phyloP scores from a whole-genome alignment of 2,113 vertebrate species.

The Nannobrachium achirus region DNA sequence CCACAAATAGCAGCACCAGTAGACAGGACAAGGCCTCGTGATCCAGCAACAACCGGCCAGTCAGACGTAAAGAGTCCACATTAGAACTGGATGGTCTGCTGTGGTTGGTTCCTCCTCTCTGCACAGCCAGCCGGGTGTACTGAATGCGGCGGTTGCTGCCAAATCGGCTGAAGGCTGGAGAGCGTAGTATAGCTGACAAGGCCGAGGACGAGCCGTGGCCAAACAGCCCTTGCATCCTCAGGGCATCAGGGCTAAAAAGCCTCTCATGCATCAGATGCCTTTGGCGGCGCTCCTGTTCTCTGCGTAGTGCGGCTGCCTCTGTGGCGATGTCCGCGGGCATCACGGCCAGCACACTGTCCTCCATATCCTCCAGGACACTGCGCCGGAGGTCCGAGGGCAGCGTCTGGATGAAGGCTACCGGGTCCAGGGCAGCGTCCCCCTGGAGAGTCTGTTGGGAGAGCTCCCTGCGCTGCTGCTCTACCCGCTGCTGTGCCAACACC shows the following conservation, averaged over 20 bases:
- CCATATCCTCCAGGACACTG: constrained; percentile 93
- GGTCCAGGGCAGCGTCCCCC: constrained; percentile 90
- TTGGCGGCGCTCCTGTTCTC: constrained; percentile 92
- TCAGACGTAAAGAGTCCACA: constrained; percentile 89
- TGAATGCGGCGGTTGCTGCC: constrained; percentile 93
- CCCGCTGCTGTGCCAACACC: constrained; percentile 94
- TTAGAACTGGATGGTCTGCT: constrained; percentile 90
- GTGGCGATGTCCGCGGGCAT: constrained; percentile 95
- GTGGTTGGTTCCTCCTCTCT: constrained; percentile 89
- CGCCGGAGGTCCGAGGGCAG: constrained; percentile 90
- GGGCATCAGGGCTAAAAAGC: constrained; percentile 90
- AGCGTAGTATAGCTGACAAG: constrained; percentile 91
- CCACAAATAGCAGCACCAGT: constrained; percentile 91
- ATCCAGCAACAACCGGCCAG: constrained; percentile 89
- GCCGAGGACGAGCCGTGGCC: constrained; percentile 93
- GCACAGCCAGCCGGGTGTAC: constrained; percentile 91
- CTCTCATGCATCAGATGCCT: constrained; percentile 94
- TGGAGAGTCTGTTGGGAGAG: constrained; percentile 87
- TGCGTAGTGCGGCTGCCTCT: constrained; percentile 88
- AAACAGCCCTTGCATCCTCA: too few relatives aligned
- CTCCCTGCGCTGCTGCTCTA: constrained; percentile 93
- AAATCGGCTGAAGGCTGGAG: constrained; percentile 90
- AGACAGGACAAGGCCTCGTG: constrained; percentile 94
- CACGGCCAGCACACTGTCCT: constrained; percentile 93
- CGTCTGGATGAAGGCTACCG: constrained; percentile 94